These are phyloP conservation scores for Miniopterus natalensis DNA, from an alignment of 2,113 vertebrate genomes.

Conservation along the genomic window DNA sequence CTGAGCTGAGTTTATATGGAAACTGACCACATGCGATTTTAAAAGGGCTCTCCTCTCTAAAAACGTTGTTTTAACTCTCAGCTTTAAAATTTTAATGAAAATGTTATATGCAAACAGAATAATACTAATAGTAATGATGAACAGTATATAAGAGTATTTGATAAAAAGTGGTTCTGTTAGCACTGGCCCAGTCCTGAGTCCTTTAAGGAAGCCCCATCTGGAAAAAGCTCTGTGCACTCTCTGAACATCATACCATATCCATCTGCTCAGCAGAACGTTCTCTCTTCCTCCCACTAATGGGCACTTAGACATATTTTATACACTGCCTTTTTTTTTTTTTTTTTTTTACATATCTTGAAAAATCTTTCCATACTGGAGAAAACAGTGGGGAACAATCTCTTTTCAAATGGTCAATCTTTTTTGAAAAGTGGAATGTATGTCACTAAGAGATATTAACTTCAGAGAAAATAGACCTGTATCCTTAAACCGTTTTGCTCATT, in stretches of 20 bases:
- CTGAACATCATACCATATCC: neutral
- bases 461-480: conserved; percentile 44
- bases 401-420: conserved; percentile 45
- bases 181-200: neutral
- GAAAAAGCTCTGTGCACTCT: neutral
- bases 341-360: conserved; percentile 61
- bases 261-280: neutral
- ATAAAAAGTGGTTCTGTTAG: neutral
- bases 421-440: conserved; percentile 52
- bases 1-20: neutral
- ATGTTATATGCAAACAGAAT: neutral
- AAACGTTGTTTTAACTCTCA: neutral
- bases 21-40: neutral
- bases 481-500: conserved; percentile 66
- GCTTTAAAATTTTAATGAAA: neutral
- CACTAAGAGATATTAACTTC: conserved; percentile 69
- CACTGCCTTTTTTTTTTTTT: conserved; percentile 53
- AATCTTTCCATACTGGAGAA: conserved; percentile 64
- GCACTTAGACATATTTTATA: neutral
- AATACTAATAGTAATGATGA: neutral
- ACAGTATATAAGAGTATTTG: neutral
- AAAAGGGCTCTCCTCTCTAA: neutral
- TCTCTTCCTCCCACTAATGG: neutral
- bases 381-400: conserved; percentile 59
- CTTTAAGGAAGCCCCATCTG: neutral